A percentile compares a stretch with the other conserved stretches of the same genome.
Conservation (phyloP, 1,140 invertebrate species). For the Macrosteles quadrilineatus region DNA sequence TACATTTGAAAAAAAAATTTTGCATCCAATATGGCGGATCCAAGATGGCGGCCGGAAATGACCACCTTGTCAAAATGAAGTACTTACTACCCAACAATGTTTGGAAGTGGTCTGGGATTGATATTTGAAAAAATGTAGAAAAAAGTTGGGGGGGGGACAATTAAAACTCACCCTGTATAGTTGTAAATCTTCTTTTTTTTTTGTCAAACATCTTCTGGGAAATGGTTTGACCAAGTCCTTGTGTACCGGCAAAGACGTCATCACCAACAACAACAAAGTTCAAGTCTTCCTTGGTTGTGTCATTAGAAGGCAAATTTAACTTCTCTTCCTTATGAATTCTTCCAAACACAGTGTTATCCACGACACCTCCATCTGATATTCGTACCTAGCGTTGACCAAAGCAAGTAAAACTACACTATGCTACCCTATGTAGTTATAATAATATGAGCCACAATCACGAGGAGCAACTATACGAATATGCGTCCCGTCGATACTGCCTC, state of each 20-base stretch:
- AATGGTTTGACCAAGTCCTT: constrained; percentile 52
- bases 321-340: constrained; percentile 42
- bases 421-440: constrained; percentile 56
- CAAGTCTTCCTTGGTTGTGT: constrained; percentile 23
- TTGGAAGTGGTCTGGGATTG: too few relatives aligned
- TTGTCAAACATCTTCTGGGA: constrained; percentile 39
- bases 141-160: too few relatives aligned
- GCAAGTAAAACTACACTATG: constrained; percentile 56
- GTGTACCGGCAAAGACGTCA: constrained; percentile 47
- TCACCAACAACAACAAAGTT: constrained; percentile 52
- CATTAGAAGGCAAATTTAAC: constrained; percentile 45
- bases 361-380: constrained; percentile 49
- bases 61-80: too few relatives aligned
- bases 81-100: too few relatives aligned
- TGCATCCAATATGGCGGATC: too few relatives aligned
- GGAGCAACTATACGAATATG: constrained; percentile 52
- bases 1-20: too few relatives aligned
- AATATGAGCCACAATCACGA: constrained; percentile 49
- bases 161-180: too few relatives aligned
- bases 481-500: constrained; percentile 55
- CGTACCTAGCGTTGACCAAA: constrained; percentile 51
- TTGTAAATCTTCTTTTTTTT: constrained; percentile 49
- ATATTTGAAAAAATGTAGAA: too few relatives aligned
- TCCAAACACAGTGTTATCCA: constrained; percentile 44
- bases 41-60: too few relatives aligned